These are phyloP conservation scores for Lepeophtheirus nordmannii DNA, from an alignment of 2,888 invertebrate species.

Conservation along the genomic window DNA sequence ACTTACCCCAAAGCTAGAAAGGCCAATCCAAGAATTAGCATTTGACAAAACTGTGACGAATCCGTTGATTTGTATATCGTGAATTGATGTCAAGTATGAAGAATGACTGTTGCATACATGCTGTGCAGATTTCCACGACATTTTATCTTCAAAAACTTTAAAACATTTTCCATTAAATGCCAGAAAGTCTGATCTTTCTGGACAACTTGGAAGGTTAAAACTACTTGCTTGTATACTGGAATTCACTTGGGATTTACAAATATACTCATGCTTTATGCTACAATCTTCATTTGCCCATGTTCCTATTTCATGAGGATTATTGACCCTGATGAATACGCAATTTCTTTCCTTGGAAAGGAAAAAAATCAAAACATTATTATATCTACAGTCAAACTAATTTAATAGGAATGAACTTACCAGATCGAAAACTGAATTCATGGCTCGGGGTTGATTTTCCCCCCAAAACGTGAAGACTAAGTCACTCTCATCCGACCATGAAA, in stretches of 20 bases:
- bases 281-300: slow-evolving; percentile 9
- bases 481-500: slow-evolving; percentile 11
- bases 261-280: background rate
- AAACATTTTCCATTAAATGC: background rate
- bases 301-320: slow-evolving; percentile 2
- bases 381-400: background rate
- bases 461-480: background rate
- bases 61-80: background rate
- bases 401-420: background rate
- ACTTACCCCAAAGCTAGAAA: background rate
- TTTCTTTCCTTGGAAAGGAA: background rate
- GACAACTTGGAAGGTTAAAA: background rate
- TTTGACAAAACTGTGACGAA: background rate
- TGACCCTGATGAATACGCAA: slow-evolving; percentile 6
- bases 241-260: background rate
- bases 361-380: background rate
- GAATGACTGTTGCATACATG: background rate
- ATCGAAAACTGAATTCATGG: background rate
- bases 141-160: background rate
- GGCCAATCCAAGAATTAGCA: background rate
- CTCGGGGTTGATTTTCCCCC: background rate
- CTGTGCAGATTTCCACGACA: background rate
- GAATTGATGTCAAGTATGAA: slow-evolving; percentile 9
- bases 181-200: slow-evolving; percentile 5
- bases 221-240: background rate